Base-by-base conservation (phyloP, 2,797 vertebrate species). In the Paguma larvata region DNA sequence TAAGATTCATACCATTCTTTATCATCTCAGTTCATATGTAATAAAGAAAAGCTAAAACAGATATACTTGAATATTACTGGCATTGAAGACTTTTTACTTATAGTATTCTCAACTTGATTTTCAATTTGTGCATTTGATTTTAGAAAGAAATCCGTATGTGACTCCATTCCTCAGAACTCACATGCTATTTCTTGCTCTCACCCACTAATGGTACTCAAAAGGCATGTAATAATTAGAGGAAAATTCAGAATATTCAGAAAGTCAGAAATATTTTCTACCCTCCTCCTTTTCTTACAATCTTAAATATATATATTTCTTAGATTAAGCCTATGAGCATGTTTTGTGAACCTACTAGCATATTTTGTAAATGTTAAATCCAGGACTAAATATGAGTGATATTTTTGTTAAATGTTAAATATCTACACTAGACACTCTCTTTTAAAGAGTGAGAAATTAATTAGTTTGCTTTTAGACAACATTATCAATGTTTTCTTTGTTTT, bases 341-440 rank as follows among this genome's bases (percentile, higher is more conserved):
- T 86, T 90, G 23, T 30, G 59, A 90, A 46, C 3, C 44, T 59
- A 25, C 44, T 11, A 79, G 3, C 18, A 80, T 84, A 38, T 70
- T 90, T 86, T 90, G 25, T 30, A 51, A 90, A 48, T 3, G n/a
- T 41, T n/a, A 94, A 93, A 83, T 63, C 53, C n/a, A 89, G 34
- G 91, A 97, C 82, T 75, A 82, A 90, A 80, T 11, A 27, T 51
- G 21, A 38, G 15, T 53, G 6, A 10, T 46, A 48, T 44, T 5
- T 44, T 4, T 48, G 19, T 78, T 34, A 62, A 6, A 65, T 27
- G 25, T 48, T 84, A 73, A 73, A 9, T 80, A 73, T 30, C 32
- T 88, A 16, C 59, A 38, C 1, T 70, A 77, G 9, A 70, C 75
- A 48, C 14, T 16, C 5, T 88, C 21, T 93, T 89, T 59, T 67